These are phyloP conservation scores for Pantelozetes paolii DNA, from an alignment of 2,888 invertebrate genomes.

Conservation along the genomic window DNA sequence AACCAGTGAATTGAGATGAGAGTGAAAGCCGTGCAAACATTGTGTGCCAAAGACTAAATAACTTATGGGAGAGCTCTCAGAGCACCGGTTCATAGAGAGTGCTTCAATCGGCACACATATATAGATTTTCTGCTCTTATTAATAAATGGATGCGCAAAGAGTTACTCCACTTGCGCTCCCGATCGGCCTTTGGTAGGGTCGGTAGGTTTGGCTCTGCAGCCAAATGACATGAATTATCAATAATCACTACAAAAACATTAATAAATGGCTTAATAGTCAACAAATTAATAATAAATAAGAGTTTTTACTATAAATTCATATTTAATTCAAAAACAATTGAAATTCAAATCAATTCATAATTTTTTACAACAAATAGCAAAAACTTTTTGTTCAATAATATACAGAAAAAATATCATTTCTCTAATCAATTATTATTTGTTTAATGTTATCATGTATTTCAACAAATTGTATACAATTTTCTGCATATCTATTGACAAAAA, in stretches of 20 bases:
- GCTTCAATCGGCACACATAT: constrained; percentile 11
- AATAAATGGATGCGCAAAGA: constrained; percentile 6
- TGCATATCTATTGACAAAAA: too few relatives aligned
- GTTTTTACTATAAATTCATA: too few relatives aligned
- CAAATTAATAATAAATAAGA: too few relatives aligned
- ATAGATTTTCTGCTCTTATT: not conserved
- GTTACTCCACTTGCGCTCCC: not conserved
- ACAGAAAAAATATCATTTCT: too few relatives aligned
- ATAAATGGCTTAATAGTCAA: not conserved
- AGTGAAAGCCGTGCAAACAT: constrained; percentile 11
- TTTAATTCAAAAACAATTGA: not conserved
- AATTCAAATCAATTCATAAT: not conserved
- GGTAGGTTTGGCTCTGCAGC: not conserved
- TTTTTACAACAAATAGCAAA: too few relatives aligned
- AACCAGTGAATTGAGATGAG: constrained; percentile 11
- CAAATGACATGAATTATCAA: not conserved
- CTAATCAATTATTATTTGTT: too few relatives aligned
- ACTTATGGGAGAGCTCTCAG: constrained; percentile 7
- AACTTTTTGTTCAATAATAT: too few relatives aligned
- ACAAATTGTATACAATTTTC: too few relatives aligned
- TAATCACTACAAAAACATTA: not conserved
- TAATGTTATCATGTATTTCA: too few relatives aligned
- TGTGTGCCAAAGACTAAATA: not conserved
- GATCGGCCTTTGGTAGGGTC: not conserved
- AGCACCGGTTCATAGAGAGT: not conserved